These are phyloP conservation scores for Dryobota labecula DNA, from an alignment of 2,888 invertebrate genomes.

Conservation along the genomic window DNA sequence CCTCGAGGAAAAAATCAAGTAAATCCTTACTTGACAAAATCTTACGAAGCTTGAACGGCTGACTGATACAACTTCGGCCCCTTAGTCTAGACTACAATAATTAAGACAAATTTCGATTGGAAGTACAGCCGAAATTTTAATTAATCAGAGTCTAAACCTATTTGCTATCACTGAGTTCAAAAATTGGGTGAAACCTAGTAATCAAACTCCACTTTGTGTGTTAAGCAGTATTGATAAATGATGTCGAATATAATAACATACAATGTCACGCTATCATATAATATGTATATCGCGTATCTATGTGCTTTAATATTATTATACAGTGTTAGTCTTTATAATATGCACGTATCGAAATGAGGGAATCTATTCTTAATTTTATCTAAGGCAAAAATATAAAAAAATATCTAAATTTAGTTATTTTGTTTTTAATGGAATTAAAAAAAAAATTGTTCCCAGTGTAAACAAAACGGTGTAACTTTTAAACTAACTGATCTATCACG, in stretches of 20 bases:
- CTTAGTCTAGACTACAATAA: constrained; percentile 9
- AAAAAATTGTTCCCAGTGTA: too few relatives aligned
- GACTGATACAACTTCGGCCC: constrained; percentile 11
- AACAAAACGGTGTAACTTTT: too few relatives aligned
- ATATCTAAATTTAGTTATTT: too few relatives aligned
- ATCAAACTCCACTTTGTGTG: constrained; percentile 2
- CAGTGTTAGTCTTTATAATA: too few relatives aligned
- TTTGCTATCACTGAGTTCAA: neutral
- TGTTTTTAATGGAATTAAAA: too few relatives aligned
- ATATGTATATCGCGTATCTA: too few relatives aligned
- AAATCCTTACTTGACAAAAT: neutral
- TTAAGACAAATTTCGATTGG: constrained; percentile 8
- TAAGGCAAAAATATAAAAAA: too few relatives aligned
- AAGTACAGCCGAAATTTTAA: constrained; percentile 14
- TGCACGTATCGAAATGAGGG: too few relatives aligned
- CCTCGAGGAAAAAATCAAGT: constrained; percentile 24
- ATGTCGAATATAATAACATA: constrained; percentile 1
- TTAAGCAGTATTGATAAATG: constrained; percentile 21
- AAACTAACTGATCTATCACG: too few relatives aligned
- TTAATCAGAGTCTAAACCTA: constrained; percentile 22
- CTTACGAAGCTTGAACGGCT: neutral
- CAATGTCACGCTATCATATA: constrained; percentile 2
- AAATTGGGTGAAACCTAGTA: neutral
- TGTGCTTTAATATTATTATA: too few relatives aligned
- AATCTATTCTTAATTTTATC: too few relatives aligned